phyloP scores from a whole-genome alignment of 2,888 invertebrate genomes.

The Spialia ferax region DNA sequence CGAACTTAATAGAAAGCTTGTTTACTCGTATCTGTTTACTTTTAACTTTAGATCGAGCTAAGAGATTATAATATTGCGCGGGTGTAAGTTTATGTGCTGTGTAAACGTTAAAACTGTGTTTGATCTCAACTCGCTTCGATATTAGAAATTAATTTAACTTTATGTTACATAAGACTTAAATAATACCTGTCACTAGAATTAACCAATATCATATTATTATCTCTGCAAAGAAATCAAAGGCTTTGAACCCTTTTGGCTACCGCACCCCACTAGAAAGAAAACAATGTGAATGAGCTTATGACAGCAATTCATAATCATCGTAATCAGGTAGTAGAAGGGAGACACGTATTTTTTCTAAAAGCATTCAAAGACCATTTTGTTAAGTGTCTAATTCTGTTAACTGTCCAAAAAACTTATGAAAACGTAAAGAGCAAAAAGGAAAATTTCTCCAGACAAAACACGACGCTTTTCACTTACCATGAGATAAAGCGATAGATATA shows the following conservation, averaged over 20 bases:
- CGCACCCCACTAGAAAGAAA: no score
- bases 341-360: no score
- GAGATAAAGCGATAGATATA: conserved; percentile 23
- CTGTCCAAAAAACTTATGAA: no score
- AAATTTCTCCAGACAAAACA: not conserved
- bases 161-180: not conserved
- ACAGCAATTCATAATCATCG: no score
- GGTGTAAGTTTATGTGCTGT: not conserved
- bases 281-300: no score
- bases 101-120: not conserved
- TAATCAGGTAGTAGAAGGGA: no score
- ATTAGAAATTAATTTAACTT: not conserved
- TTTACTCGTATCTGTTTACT: conserved; percentile 1
- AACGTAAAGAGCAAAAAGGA: not conserved
- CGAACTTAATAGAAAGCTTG: not conserved
- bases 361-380: no score
- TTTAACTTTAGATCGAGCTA: not conserved
- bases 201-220: no score
- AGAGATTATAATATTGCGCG: not conserved
- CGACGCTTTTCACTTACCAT: conserved; percentile 9
- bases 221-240: not conserved
- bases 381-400: no score
- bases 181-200: not conserved
- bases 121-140: not conserved
- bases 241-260: not conserved